Conservation (phyloP, 2,113 vertebrate genomes). For the Callorhinus ursinus region DNA sequence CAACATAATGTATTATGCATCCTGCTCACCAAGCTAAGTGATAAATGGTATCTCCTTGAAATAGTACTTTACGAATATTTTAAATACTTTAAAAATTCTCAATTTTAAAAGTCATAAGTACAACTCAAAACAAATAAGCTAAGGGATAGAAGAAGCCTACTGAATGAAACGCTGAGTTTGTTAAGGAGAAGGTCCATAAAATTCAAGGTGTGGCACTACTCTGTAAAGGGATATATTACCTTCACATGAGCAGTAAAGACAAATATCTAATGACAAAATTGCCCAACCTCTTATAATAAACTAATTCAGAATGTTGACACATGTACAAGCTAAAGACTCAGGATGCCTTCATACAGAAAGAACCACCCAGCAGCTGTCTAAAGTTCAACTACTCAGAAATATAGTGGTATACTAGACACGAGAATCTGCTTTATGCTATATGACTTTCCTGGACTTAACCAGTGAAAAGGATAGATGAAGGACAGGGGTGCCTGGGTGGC, state of each 20-base stretch:
- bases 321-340: background rate
- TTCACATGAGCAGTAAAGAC: constrained; percentile 33
- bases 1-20: background rate
- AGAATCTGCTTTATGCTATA: background rate
- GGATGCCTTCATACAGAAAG: background rate
- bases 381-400: constrained; percentile 49
- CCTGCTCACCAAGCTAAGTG: background rate
- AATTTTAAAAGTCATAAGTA: background rate
- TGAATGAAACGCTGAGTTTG: background rate
- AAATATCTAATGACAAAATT: constrained; percentile 33
- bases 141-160: background rate
- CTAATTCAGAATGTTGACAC: constrained; percentile 3
- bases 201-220: background rate
- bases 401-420: background rate
- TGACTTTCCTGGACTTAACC: background rate
- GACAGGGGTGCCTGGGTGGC: background rate
- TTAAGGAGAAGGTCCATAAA: constrained; percentile 44
- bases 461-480: background rate
- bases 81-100: background rate
- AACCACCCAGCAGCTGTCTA: background rate
- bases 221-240: background rate
- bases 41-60: background rate
- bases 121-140: background rate
- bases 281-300: constrained; percentile 53
- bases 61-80: constrained; percentile 3